Evolutionary conservation across 2,113 vertebrate species (phyloP).

Genomic region (Vidua macroura): DNA sequence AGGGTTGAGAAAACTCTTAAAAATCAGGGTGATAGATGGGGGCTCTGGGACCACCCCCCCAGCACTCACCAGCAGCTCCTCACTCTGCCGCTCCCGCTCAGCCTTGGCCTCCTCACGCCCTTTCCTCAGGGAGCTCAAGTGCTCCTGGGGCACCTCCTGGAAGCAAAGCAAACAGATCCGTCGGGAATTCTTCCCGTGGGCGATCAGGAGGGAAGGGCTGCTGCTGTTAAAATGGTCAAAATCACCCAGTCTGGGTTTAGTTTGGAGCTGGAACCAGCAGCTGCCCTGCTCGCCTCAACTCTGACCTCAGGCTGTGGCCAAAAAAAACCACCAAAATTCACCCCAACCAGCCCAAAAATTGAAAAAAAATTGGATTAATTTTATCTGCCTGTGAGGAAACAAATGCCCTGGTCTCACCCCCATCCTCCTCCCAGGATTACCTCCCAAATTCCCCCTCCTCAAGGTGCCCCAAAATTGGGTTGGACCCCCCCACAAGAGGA

Average conservation of each 20-base stretch:
- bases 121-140: constrained; percentile 28
- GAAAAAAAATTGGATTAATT: not conserved
- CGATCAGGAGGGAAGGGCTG: fast-evolving
- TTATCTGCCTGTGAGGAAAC: not conserved
- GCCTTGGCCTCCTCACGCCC: constrained; percentile 21
- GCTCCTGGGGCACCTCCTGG: constrained; percentile 56
- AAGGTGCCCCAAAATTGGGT: not conserved
- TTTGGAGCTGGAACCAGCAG: too few species aligned
- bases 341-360: not conserved
- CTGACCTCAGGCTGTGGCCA: too few species aligned
- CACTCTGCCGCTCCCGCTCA: not conserved
- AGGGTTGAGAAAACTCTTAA: too few species aligned
- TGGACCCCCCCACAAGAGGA: not conserved
- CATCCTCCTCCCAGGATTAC: not conserved
- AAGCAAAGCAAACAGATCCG: fast-evolving
- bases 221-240: not conserved
- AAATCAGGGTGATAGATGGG: too few species aligned
- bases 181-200: fast-evolving
- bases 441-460: not conserved
- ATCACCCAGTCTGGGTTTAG: too few species aligned
- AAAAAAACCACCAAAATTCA: not conserved
- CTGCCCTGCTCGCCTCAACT: not conserved
- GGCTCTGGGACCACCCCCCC: too few species aligned
- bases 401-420: fast-evolving
- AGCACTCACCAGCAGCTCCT: constrained; percentile 35